Evolutionary conservation across 1,140 invertebrate species (phyloP).

Genomic region (Drosophila teissieri): DNA sequence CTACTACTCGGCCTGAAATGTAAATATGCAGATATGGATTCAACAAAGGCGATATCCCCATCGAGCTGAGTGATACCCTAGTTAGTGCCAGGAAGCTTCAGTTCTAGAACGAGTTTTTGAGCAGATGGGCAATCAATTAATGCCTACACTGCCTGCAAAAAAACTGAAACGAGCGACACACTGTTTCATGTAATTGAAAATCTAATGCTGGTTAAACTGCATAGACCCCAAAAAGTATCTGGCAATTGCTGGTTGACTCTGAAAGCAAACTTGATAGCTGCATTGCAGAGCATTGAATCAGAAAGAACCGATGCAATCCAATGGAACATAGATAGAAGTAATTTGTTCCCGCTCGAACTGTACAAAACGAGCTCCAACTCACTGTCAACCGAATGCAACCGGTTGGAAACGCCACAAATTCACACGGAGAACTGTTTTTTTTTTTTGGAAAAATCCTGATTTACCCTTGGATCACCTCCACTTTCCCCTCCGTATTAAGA

Average conservation of each 20-base stretch:
- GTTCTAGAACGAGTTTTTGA: constrained; percentile 33
- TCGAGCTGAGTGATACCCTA: constrained; percentile 13
- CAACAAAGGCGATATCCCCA: constrained; percentile 13
- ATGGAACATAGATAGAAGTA: constrained; percentile 6
- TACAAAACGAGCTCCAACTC: constrained; percentile 24
- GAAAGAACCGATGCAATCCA: too few relatives aligned
- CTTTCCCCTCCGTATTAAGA: constrained; percentile 44
- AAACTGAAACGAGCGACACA: not conserved
- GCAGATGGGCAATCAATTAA: constrained; percentile 26
- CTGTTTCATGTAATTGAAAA: too few relatives aligned
- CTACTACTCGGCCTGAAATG: too few relatives aligned
- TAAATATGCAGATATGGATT: too few relatives aligned
- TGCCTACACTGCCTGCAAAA: not conserved
- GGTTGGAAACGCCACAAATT: constrained; percentile 26
- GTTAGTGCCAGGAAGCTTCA: constrained; percentile 21
- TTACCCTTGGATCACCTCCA: constrained; percentile 18
- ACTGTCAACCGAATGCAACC: constrained; percentile 30
- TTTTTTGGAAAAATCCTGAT: not conserved
- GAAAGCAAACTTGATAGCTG: too few relatives aligned
- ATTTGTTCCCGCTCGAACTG: constrained; percentile 16
- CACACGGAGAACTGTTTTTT: constrained; percentile 6
- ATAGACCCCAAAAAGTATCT: too few relatives aligned
- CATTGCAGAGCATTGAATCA: too few relatives aligned
- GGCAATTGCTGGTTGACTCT: too few relatives aligned
- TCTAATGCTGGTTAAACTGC: too few relatives aligned